Conservation (phyloP, 2,113 vertebrate species). For the Tympanuchus pallidicinctus region DNA sequence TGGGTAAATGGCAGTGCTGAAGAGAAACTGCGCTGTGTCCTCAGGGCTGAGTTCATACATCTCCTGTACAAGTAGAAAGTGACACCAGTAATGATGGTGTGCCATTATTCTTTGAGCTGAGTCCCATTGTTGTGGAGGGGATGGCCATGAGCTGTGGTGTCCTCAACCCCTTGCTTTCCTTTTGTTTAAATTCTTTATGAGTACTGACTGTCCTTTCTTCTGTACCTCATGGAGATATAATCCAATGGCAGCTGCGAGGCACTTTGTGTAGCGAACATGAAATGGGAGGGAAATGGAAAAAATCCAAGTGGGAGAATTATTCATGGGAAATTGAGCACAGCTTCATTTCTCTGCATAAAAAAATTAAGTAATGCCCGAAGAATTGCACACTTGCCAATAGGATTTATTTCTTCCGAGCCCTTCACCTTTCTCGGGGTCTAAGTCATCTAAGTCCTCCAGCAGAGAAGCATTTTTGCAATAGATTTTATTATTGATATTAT, state of each 20-base stretch:
- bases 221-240: slow-evolving; percentile 8
- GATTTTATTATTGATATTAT: background rate
- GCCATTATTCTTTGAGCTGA: background rate
- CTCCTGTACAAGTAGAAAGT: background rate
- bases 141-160: background rate
- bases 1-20: background rate
- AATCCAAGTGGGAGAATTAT: slow-evolving; percentile 57
- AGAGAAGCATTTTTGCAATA: background rate
- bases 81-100: background rate
- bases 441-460: slow-evolving; percentile 14
- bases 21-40: accelerated
- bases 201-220: slow-evolving; percentile 25
- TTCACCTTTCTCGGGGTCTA: background rate
- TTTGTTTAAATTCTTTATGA: slow-evolving; percentile 48
- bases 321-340: slow-evolving; percentile 60
- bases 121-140: background rate
- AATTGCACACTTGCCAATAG: background rate
- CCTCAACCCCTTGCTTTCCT: slow-evolving; percentile 1
- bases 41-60: background rate
- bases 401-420: slow-evolving; percentile 39
- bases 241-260: slow-evolving; percentile 17
- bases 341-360: slow-evolving; percentile 55
- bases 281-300: slow-evolving; percentile 48
- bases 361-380: slow-evolving; percentile 32
- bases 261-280: slow-evolving; percentile 27